Base-by-base conservation (phyloP, 2,888 invertebrate genomes). In the Alloplasta piceator region DNA sequence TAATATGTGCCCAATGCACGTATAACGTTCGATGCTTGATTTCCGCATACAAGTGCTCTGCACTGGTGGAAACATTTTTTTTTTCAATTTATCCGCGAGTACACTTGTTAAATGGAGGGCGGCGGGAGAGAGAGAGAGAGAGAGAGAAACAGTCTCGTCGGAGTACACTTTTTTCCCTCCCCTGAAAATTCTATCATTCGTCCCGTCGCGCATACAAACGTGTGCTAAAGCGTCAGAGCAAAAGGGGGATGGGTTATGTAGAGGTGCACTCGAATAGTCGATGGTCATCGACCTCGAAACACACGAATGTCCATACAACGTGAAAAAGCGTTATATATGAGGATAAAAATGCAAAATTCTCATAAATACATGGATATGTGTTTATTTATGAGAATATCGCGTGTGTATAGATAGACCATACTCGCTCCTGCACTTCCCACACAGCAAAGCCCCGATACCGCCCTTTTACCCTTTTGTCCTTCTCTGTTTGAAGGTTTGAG, bases 281-380 rank as follows among this genome's bases (percentile, higher is more conserved):
- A 81, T 81, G 81, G 81, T 78, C 81, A 81, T 81, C 81, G 81
- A 81, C 81, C 81, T 81, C 78, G 78, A 81, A 81, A 81, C 81
- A 55, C 73, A 71, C 39, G 67, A 75, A 58, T 67, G 50, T 26
- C 26, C 68, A 67, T 66, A 71, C 78, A 78, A 81, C 78, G 78
- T 78, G 73, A 75, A 39, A 39, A 41, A 43, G n/a, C 26, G 41
- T 50, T 67, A 58, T 39, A 39, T 39, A 12, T n/a, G 12, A 4
- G 38, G 16, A 9, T 1, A 10, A 26, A 58, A 58, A 58, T 4
- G 52, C 52, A 52, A 52, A 50, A 12, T 12, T 50, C 14, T 14
- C 14, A 52, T 52, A 52, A 14, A 14, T 16, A 50, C 14, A 50
- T n/a, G 14, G 12, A 50, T 50, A 50, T 50, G n/a, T n/a, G 5